Conservation (phyloP, 2,113 vertebrate species). For the Forbesichthys agassizii region DNA sequence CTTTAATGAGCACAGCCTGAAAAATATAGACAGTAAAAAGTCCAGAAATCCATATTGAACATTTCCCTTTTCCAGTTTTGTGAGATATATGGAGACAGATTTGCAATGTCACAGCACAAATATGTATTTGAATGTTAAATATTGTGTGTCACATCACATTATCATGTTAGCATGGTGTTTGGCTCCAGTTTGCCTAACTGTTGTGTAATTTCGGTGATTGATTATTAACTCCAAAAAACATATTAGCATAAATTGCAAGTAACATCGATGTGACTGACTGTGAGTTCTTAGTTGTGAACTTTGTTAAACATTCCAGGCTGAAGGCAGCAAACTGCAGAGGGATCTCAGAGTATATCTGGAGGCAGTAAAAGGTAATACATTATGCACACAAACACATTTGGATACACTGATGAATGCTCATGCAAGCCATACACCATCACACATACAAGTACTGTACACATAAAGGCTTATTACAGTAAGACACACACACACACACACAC, state of each 20-base stretch:
- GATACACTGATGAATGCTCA: not conserved
- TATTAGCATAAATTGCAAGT: no score
- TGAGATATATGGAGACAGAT: no score
- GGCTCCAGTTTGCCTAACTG: no score
- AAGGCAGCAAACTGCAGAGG: slow-evolving; percentile 93
- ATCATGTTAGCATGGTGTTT: no score
- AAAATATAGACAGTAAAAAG: no score
- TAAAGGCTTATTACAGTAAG: not conserved
- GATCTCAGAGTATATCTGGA: slow-evolving; percentile 92
- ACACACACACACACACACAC: no score
- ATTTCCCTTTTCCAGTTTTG: no score
- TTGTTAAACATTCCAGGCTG: slow-evolving; percentile 73
- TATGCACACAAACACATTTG: not conserved
- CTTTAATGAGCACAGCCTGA: no score
- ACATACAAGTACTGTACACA: not conserved
- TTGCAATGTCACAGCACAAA: not conserved
- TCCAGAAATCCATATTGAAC: no score
- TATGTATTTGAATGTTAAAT: not conserved
- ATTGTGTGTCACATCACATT: no score
- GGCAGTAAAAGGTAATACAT: slow-evolving; percentile 87
- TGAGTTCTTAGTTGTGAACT: not conserved
- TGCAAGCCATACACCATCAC: not conserved
- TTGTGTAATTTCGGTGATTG: no score
- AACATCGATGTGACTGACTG: not conserved
- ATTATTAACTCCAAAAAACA: no score